phyloP scores from a whole-genome alignment of 2,888 invertebrate species.

The Chaetogeoica ovagalla region DNA sequence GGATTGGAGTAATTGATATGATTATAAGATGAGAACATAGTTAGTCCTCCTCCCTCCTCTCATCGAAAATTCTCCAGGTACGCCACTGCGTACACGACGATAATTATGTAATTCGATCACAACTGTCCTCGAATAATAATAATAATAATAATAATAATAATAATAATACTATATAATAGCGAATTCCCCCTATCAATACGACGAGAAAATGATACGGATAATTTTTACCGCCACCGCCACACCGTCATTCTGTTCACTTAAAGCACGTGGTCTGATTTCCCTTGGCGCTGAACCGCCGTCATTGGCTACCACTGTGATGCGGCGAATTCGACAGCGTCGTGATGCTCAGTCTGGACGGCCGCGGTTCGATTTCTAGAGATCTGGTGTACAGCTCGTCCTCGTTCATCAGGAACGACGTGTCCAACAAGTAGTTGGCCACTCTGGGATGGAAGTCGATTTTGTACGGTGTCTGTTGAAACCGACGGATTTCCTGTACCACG shows the following conservation, averaged over 20 bases:
- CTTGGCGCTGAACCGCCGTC: constrained; percentile 45
- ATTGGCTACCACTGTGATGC: constrained; percentile 27
- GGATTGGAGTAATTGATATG: no score
- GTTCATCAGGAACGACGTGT: constrained; percentile 74
- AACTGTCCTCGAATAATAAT: no score
- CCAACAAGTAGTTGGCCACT: constrained; percentile 78
- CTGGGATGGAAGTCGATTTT: constrained; percentile 84
- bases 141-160: no score
- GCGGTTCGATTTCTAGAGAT: constrained; percentile 83
- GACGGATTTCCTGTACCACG: constrained; percentile 86
- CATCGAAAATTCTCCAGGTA: no score
- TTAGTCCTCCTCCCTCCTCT: no score
- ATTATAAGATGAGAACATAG: no score
- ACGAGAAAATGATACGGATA: not conserved
- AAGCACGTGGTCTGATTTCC: constrained; percentile 45
- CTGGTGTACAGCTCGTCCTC: constrained; percentile 81
- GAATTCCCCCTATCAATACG: not conserved
- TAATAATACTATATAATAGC: no score
- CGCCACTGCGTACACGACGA: no score
- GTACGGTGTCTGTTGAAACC: constrained; percentile 89
- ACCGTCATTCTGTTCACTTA: constrained; percentile 3
- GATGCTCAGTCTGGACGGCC: constrained; percentile 66
- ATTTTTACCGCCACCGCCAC: not conserved
- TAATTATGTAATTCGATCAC: no score
- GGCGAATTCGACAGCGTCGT: constrained; percentile 58